These are phyloP conservation scores for Saccopteryx bilineata DNA, from an alignment of 2,113 vertebrate species.

Conservation along the genomic window DNA sequence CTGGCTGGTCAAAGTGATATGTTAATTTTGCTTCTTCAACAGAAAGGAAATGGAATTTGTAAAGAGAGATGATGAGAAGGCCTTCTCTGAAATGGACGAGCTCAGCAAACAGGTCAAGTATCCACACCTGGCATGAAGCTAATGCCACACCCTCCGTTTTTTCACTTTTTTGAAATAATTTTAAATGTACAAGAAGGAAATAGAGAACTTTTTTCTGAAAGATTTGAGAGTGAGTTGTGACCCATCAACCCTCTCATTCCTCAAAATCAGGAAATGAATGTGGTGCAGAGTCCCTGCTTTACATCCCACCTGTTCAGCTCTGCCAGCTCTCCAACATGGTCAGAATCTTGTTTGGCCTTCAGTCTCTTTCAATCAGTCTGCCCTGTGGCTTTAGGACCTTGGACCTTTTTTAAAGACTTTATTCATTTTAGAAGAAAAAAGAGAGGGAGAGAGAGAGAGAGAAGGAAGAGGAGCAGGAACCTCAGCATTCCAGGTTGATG, in stretches of 20 bases:
- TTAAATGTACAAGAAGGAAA: neutral
- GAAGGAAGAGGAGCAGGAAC: too few relatives aligned
- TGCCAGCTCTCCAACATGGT: neutral
- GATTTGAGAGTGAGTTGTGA: neutral
- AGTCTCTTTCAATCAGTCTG: neutral
- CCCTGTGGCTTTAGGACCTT: neutral
- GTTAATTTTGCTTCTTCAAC: conserved; percentile 53
- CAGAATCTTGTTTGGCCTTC: neutral
- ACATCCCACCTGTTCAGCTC: too few relatives aligned
- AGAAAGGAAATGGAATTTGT: conserved; percentile 89
- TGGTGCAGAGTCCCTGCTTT: neutral
- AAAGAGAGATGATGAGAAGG: conserved; percentile 86
- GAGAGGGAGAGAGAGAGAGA: too few relatives aligned
- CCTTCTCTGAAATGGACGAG: conserved; percentile 84
- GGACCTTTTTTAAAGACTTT: neutral
- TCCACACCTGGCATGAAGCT: neutral
- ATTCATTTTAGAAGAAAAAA: too few relatives aligned
- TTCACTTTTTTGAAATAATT: neutral
- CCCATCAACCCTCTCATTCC: neutral
- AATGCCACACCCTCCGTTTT: neutral
- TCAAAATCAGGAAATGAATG: neutral
- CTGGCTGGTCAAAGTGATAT: neutral
- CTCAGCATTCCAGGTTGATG: too few relatives aligned
- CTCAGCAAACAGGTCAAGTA: conserved; percentile 88
- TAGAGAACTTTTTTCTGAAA: neutral